Conservation (phyloP, 1,140 invertebrate genomes). For the Neomicropteryx cornuta region DNA sequence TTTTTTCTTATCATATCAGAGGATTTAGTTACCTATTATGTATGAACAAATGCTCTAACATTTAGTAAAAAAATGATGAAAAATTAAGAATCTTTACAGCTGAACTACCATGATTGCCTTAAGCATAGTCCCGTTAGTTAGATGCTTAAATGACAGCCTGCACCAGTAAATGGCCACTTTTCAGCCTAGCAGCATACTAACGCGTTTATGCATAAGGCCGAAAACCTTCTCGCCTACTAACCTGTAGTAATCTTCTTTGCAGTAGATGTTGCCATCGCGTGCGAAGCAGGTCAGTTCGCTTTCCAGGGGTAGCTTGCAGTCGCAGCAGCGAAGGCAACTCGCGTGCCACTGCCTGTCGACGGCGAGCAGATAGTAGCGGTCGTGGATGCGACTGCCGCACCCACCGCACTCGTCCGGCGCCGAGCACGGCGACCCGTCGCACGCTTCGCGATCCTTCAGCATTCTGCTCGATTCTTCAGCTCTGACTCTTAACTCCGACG, state of each 20-base stretch:
- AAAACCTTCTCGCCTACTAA: too few species aligned
- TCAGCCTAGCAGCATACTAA: too few species aligned
- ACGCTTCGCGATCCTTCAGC: constrained; percentile 36
- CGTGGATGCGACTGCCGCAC: constrained; percentile 36
- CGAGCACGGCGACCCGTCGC: constrained; percentile 24
- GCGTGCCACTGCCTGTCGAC: constrained; percentile 87
- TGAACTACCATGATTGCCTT: too few species aligned
- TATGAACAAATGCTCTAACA: too few species aligned
- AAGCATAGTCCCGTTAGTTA: too few species aligned
- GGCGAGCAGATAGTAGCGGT: constrained; percentile 71
- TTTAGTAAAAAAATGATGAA: too few species aligned
- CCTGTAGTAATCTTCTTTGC: constrained; percentile 93
- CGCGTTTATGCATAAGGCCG: too few species aligned
- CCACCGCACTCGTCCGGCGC: constrained; percentile 36
- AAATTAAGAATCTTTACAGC: too few species aligned
- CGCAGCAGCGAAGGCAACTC: constrained; percentile 74
- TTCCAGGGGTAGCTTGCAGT: constrained; percentile 75
- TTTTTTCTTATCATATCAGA: too few species aligned
- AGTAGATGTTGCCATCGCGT: constrained; percentile 83
- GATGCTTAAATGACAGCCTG: too few species aligned
- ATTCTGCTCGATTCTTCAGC: constrained; percentile 21
- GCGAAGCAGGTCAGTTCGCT: constrained; percentile 83
- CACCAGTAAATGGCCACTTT: too few species aligned
- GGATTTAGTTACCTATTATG: too few species aligned
- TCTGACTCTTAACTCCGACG: constrained; percentile 18